Conservation (phyloP, 2,888 invertebrate genomes). For the Nipponacmea schrenckii region DNA sequence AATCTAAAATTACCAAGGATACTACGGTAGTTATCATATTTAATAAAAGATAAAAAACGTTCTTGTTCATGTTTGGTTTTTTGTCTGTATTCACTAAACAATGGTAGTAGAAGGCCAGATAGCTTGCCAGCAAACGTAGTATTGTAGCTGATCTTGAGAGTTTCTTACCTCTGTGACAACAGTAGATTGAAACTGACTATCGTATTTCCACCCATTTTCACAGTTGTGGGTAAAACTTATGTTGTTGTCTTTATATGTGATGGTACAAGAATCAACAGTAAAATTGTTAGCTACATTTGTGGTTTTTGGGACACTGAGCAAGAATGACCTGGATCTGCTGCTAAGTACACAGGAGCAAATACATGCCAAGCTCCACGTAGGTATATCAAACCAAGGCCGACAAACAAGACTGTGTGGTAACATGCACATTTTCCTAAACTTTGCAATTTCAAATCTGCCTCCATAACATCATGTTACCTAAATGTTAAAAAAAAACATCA, state of each 20-base stretch:
- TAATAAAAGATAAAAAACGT: no score
- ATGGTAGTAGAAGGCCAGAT: no score
- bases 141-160: no score
- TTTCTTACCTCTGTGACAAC: constrained; percentile 48
- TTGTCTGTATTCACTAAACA: no score
- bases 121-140: no score
- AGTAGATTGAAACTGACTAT: constrained; percentile 40
- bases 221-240: constrained; percentile 31
- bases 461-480: constrained; percentile 25
- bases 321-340: constrained; percentile 43
- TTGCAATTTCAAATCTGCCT: constrained; percentile 42
- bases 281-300: not conserved
- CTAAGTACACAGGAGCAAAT: constrained; percentile 49
- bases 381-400: constrained; percentile 45
- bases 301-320: constrained; percentile 34
- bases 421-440: constrained; percentile 37
- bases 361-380: constrained; percentile 55
- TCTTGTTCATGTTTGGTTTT: no score
- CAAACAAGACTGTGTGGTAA: constrained; percentile 42
- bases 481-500: not conserved
- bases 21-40: no score
- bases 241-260: constrained; percentile 28
- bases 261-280: not conserved
- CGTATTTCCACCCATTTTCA: constrained; percentile 45
- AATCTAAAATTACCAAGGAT: no score